Base-by-base conservation (phyloP, 2,888 invertebrate genomes). In the Hyles lineata region DNA sequence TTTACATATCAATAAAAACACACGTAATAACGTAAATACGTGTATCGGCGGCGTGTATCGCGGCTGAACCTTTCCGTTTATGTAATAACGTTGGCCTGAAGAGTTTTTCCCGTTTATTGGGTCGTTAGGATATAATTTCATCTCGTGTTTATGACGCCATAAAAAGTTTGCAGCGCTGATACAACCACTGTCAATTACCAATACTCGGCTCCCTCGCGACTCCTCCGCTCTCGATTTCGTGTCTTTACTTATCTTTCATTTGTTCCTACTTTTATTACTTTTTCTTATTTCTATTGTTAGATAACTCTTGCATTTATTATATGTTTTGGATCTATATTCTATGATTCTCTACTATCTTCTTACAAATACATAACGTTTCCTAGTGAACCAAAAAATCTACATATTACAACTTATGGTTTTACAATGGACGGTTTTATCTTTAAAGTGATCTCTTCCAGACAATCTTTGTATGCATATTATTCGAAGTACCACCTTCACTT, bases 91-190 rank as follows among this genome's bases (percentile, higher is more conserved):
- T 86, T 83, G 88, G 86, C 82, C 86, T 85, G 88, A 89, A 86
- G 91, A 91, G 91, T 89, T 92, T 91, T 92, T 91, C 89, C 87
- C 89, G 89, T 92, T 93, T 92, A 92, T 92, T 90, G 90, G 90
- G 89, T 90, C 92, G 92, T 93, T 92, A 92, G 90, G 89, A 92
- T 92, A 93, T 92, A 92, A 93, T 93, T 92, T 93, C 92, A 92
- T 93, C 92, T 90, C 90, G 92, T 92, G 92, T 92, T 93, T 93
- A 93, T 90, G 92, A 88, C 84, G 87, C 82, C 83, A 90, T 92
- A 92, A 93, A 92, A 92, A 92, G 89, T 92, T 92, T 91, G 87
- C 87, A 90, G 87, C 90, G 87, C 87, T 88, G 90, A 91, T 91
- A 90, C 89, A 89, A 89, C 88, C 89, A 89, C 90, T 89, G 90